phyloP scores from a whole-genome alignment of 2,113 vertebrate genomes.

The Eleginops maclovinus region DNA sequence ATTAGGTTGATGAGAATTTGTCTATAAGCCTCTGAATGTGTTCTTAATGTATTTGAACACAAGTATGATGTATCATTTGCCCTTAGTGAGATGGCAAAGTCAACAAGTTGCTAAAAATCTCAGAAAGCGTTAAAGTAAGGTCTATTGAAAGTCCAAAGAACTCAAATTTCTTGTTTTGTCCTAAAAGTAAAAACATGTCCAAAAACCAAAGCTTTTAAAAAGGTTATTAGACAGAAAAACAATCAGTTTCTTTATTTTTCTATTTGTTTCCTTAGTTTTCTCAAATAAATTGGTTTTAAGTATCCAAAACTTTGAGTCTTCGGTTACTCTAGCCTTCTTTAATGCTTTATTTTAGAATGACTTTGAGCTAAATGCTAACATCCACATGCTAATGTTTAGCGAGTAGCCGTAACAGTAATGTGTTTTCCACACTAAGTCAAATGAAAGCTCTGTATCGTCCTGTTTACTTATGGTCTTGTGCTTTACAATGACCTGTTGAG shows the following conservation, averaged over 20 bases:
- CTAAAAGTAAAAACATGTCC: background rate
- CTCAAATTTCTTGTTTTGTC: background rate
- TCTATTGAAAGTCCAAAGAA: background rate
- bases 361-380: too few species aligned
- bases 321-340: background rate
- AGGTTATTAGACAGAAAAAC: background rate
- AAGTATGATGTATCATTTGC: background rate
- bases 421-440: too few species aligned
- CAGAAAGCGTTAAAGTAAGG: background rate
- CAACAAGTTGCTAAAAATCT: background rate
- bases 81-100: background rate
- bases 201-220: background rate
- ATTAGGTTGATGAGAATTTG: too few species aligned
- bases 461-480: background rate
- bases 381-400: too few species aligned
- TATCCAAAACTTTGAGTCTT: background rate
- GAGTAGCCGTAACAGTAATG: background rate
- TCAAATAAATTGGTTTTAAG: too few species aligned
- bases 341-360: too few species aligned
- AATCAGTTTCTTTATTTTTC: too few species aligned
- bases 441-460: background rate
- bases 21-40: background rate
- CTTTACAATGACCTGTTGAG: background rate
- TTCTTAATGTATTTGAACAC: background rate
- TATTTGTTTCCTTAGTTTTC: too few species aligned